Evolutionary conservation across 1,140 invertebrate genomes (phyloP), one percentile per base, ranked within the genome.

Genomic region (Pectinophora gossypiella): DNA sequence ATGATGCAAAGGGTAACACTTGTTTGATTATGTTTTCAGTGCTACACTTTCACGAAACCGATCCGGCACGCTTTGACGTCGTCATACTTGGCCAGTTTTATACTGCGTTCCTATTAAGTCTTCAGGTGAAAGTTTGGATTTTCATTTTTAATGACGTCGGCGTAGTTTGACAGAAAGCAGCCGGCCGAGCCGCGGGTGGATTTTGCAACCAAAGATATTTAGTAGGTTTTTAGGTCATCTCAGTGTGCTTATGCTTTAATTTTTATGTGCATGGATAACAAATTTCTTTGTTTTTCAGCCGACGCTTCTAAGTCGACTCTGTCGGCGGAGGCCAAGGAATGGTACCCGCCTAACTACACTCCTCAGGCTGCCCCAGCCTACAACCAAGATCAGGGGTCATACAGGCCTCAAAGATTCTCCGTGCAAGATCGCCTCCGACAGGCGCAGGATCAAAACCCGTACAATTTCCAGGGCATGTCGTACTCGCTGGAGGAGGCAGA

Each of bases 261-360:
- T 32, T 32, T 9, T 32, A 32, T 27, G 15, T 21, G 16, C 20
- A 21, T 22, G 20, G 1, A 10, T 50, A 9, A 40, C 20, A 12
- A 48, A 51, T 45, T 16, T 52, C 35, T 53, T 57, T 46, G 54
- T 61, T 60, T 64, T 60, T 4, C 55, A 75, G 72, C 65, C 53
- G 84, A 80, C 53, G 57, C 73, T 54, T 59, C 73, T 5, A 84
- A 85, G 55, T 89, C 85, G 15, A 87, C 63, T 1, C 57, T 89
- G 22, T 89, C 87, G 43, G 87, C 86, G 16, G 87, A 89, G 16
- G 87, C 87, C 4, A 87, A 88, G 54, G 87, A 89, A 72, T 89
- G 86, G 87, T 89, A 85, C 59, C 87, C 87, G 36, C 78, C 79
- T 20, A 89, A 89, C 49, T 89, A 89, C 68, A 82, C 75, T n/a